phyloP scores from a whole-genome alignment of 1,140 invertebrate species.

The Triops cancriformis region DNA sequence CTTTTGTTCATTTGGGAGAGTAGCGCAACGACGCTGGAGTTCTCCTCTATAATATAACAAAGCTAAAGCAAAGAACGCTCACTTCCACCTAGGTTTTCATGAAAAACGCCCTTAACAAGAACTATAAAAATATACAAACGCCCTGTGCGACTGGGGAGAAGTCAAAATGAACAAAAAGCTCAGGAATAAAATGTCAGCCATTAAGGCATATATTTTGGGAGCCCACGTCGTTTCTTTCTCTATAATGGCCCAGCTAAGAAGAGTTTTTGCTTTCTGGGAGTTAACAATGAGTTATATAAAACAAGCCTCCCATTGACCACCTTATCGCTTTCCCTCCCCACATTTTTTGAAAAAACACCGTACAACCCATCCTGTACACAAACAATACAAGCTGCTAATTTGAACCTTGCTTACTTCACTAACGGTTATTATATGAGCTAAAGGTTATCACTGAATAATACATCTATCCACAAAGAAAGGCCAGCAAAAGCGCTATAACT shows the following conservation, averaged over 20 bases:
- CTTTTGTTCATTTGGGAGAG: neutral
- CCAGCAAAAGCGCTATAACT: neutral
- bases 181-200: neutral
- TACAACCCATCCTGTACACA: too few relatives aligned
- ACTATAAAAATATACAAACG: neutral
- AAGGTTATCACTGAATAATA: neutral
- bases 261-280: too few relatives aligned
- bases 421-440: too few relatives aligned
- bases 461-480: neutral
- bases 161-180: neutral
- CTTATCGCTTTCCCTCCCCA: too few relatives aligned
- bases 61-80: neutral
- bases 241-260: too few relatives aligned
- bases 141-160: neutral
- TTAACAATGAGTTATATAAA: too few relatives aligned
- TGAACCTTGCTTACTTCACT: neutral
- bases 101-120: neutral
- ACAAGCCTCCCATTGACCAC: too few relatives aligned
- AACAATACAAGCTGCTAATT: too few relatives aligned
- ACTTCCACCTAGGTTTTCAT: neutral
- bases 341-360: too few relatives aligned
- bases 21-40: conserved; percentile 12
- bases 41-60: conserved; percentile 1
- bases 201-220: neutral
- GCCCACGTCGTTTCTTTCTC: neutral